Evolutionary conservation across 2,888 invertebrate genomes (phyloP), one percentile per base, ranked within the genome.

Genomic region (Drosophila picticornis): DNA sequence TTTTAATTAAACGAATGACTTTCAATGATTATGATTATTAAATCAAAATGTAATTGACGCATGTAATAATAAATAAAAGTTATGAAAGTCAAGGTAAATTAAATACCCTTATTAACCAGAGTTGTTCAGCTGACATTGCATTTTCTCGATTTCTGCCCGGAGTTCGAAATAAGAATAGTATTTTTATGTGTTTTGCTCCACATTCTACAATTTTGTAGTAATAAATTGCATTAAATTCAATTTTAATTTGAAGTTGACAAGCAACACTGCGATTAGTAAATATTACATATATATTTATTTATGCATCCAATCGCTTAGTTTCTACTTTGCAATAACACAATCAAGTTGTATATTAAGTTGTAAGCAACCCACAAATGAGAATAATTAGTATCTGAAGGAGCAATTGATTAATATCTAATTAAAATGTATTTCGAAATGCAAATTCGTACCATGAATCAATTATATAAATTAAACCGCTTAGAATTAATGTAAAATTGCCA

Each of bases 401-500:
- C 32, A 50, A 36, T 31, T 27, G 27, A 29, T 52, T 59, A 34
- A 57, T 40, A 63, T 53, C 51, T 38, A 60, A 40, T 61, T 48
- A 74, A 61, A 62, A 48, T 57, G 50, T 58, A 16, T 43, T 25
- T 55, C 2, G 31, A 51, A 58, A 63, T 50, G 52, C 46, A 43
- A 52, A 64, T 25, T 22, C 31, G 11, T 36, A 65, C 29, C 64
- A 70, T 66, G 38, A 70, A 82, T 80, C 82, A 80, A 80, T 80
- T 80, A 78, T 63, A 75, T 61, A 75, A 75, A 70, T 79, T 70
- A 75, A 75, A 75, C 75, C 69, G 79, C 79, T 75, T 79, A 65
- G 59, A 57, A 66, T 70, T 72, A 66, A 40, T 64, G 36, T 50
- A 31, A 56, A 64, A 38, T 63, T 69, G 72, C 36, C 68, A 75